phyloP scores from a whole-genome alignment of 2,888 invertebrate genomes.

The Drosophila eohydei region DNA sequence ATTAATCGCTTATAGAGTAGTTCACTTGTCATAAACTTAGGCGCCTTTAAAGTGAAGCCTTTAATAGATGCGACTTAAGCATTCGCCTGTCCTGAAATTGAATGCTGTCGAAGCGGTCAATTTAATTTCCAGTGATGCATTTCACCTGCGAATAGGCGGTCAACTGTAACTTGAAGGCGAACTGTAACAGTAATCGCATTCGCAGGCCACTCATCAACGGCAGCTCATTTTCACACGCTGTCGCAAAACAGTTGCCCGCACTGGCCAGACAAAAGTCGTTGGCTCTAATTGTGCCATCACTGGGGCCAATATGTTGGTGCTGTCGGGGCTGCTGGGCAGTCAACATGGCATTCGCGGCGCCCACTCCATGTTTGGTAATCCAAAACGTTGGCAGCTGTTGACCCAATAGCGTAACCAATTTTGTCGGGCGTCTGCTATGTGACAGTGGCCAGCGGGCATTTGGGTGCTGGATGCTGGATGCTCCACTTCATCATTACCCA shows the following conservation, averaged over 20 bases:
- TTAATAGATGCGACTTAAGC: background rate
- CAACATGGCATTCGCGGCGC: background rate
- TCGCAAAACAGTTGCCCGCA: constrained; percentile 1
- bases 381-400: constrained; percentile 62
- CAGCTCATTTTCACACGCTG: constrained; percentile 66
- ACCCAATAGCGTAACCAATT: constrained; percentile 73
- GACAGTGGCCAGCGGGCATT: constrained; percentile 46
- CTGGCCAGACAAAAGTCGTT: constrained; percentile 17
- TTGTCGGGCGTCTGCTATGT: constrained; percentile 53
- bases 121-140: background rate
- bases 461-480: constrained; percentile 26
- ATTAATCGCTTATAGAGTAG: too few species aligned
- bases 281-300: constrained; percentile 18
- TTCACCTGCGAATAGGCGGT: constrained; percentile 20
- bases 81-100: background rate
- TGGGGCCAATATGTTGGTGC: constrained; percentile 56
- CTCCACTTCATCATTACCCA: constrained; percentile 76
- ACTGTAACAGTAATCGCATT: constrained; percentile 42
- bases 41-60: background rate
- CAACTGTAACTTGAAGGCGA: constrained; percentile 26
- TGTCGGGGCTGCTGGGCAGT: constrained; percentile 24
- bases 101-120: background rate
- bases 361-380: constrained; percentile 22
- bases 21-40: too few species aligned
- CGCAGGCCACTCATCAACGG: constrained; percentile 31